Conservation (phyloP, 2,113 vertebrate genomes). For the Brachyhypopomus gauderio region DNA sequence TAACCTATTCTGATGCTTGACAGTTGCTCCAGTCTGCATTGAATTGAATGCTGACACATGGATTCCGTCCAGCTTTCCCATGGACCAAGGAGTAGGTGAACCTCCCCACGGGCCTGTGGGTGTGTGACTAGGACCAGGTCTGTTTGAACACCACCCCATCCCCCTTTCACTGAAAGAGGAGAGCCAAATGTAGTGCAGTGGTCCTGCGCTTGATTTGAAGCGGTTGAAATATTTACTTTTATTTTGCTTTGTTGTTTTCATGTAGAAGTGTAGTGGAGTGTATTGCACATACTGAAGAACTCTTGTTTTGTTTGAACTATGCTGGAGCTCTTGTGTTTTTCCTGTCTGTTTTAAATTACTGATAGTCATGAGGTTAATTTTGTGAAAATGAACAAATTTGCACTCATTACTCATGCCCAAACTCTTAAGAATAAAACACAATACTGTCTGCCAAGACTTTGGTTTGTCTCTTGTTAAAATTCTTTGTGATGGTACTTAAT, state of each 20-base stretch:
- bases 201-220: no score
- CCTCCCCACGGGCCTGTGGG: no score
- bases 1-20: no score
- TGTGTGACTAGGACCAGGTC: no score
- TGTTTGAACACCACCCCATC: no score
- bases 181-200: no score
- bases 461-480: conserved; percentile 66
- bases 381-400: conserved; percentile 42
- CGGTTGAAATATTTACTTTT: background rate
- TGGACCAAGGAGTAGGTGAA: no score
- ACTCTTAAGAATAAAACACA: conserved; percentile 44
- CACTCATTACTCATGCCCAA: conserved; percentile 36
- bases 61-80: no score
- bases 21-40: no score
- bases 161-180: no score
- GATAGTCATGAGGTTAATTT: conserved; percentile 43
- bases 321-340: conserved; percentile 5
- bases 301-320: background rate
- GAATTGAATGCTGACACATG: no score
- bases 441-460: conserved; percentile 59
- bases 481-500: conserved; percentile 68
- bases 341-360: conserved; percentile 38
- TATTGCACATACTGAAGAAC: background rate
- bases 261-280: background rate
- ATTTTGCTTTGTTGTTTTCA: background rate